Percentiles rank a stretch among this genome's conserved stretches.
These are phyloP conservation scores for Nasonovia ribisnigri DNA, from an alignment of 2,888 invertebrate genomes.

Conservation along the genomic window DNA sequence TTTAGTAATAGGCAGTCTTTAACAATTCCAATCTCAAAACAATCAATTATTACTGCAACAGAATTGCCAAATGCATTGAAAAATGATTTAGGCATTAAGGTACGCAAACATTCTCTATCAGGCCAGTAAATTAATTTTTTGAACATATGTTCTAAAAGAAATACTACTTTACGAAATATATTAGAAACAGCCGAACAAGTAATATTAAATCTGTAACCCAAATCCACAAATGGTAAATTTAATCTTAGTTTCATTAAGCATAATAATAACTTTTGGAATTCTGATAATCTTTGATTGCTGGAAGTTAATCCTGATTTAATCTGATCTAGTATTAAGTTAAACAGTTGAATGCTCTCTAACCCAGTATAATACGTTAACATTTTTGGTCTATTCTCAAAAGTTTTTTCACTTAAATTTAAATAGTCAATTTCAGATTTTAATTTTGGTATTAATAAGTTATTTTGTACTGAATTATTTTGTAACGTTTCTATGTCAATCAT, in stretches of 20 bases:
- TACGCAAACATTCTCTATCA: conserved; percentile 3
- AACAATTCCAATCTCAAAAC: conserved; percentile 69
- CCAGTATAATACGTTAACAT: conserved; percentile 1
- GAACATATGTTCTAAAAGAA: conserved; percentile 34
- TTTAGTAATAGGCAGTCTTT: too few relatives aligned
- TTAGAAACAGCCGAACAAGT: neutral
- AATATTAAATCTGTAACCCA: conserved; percentile 36
- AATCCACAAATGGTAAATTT: neutral
- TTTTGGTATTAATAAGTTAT: neutral
- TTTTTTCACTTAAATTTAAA: conserved; percentile 1
- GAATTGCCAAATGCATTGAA: conserved; percentile 6
- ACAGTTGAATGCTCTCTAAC: neutral
- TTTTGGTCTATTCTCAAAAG: neutral
- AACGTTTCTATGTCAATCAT: neutral
- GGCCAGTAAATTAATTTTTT: conserved; percentile 44
- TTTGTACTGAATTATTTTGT: neutral
- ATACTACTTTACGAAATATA: conserved; percentile 33
- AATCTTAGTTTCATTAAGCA: too few relatives aligned
- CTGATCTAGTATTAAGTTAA: neutral
- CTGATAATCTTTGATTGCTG: neutral
- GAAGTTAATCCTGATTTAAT: neutral
- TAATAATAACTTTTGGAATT: too few relatives aligned
- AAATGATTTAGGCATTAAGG: conserved; percentile 22
- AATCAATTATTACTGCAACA: conserved; percentile 68
- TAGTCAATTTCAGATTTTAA: neutral